Evolutionary conservation across 2,888 invertebrate genomes (phyloP).

Genomic region (Thysanoteuthis rhombus): DNA sequence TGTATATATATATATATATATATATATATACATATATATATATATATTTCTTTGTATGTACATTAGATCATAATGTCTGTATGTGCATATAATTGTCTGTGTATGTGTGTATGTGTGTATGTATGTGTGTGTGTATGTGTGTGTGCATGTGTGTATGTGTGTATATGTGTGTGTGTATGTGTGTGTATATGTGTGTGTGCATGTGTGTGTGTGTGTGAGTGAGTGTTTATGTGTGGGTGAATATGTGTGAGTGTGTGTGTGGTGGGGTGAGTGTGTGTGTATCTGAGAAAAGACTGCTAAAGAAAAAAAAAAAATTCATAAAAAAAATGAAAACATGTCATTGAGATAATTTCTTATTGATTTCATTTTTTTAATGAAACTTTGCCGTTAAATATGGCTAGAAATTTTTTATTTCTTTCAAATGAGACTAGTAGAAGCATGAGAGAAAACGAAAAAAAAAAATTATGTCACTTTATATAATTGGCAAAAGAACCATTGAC

Average conservation of each 20-base stretch:
- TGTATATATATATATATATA: too few relatives aligned
- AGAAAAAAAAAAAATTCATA: neutral
- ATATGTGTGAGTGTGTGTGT: neutral
- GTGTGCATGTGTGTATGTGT: neutral
- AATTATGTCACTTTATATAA: slow-evolving; percentile 12
- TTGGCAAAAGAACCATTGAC: neutral
- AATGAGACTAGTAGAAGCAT: neutral
- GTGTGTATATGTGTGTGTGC: too few relatives aligned
- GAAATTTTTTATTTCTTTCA: neutral
- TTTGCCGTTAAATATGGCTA: neutral
- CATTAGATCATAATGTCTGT: too few relatives aligned
- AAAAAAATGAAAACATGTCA: neutral
- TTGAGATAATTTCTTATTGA: neutral
- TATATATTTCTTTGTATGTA: too few relatives aligned
- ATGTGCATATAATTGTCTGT: too few relatives aligned
- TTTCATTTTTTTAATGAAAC: slow-evolving; percentile 12
- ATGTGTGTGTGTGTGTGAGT: too few relatives aligned
- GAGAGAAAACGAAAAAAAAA: neutral
- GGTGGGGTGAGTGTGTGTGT: neutral
- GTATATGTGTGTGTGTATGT: too few relatives aligned
- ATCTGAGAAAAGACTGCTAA: neutral
- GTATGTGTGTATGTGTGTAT: neutral
- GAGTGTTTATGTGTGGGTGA: too few relatives aligned
- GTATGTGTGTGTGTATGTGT: neutral
- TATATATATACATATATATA: too few relatives aligned